phyloP scores from a whole-genome alignment of 2,113 vertebrate species.

The Proteles cristata region DNA sequence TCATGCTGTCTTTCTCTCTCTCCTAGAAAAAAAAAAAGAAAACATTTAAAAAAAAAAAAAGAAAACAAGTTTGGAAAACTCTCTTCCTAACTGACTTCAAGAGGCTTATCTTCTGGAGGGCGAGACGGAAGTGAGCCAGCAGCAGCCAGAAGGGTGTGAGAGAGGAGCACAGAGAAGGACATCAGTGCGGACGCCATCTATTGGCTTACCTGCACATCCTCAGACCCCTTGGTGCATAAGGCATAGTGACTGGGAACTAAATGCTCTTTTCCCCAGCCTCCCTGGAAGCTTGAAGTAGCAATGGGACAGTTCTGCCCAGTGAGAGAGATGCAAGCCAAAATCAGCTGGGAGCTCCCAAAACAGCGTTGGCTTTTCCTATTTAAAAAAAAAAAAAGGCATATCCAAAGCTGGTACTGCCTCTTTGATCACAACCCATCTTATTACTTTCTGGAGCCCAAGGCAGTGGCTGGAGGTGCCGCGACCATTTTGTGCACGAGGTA shows the following conservation, averaged over 20 bases:
- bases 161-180: too few relatives aligned
- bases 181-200: fast-evolving
- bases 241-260: neutral
- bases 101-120: too few relatives aligned
- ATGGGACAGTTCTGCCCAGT: neutral
- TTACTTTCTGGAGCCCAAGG: neutral
- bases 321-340: neutral
- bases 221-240: neutral
- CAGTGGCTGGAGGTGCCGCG: neutral
- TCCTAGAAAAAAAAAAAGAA: too few relatives aligned
- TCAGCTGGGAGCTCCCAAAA: neutral
- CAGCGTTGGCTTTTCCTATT: neutral
- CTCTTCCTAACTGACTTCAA: neutral
- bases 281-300: neutral
- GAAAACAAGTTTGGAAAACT: neutral
- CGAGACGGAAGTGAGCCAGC: too few relatives aligned
- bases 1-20: too few relatives aligned
- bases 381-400: neutral
- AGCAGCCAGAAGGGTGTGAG: fast-evolving
- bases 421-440: neutral
- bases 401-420: neutral
- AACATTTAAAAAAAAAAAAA: too few relatives aligned
- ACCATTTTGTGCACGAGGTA: neutral
- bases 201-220: fast-evolving
- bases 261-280: too few relatives aligned